Evolutionary conservation across 2,888 invertebrate genomes (phyloP).

Genomic region (Lissonota sp.): DNA sequence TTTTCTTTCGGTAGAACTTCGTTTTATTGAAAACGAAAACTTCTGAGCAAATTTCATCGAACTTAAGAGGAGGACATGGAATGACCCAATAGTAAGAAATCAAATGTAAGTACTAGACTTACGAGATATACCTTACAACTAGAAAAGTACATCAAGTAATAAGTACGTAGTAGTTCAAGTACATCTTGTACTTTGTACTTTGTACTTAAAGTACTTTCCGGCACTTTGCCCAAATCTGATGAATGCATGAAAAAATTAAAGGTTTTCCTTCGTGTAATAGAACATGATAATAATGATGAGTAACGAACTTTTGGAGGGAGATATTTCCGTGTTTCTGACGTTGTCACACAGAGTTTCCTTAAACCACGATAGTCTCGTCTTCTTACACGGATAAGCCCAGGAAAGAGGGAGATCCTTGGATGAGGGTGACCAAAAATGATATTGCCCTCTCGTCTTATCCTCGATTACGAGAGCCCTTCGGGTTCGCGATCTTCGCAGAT

Average conservation of each 20-base stretch:
- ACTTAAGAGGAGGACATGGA: no score
- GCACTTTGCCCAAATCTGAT: no score
- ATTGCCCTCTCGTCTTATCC: constrained; percentile 57
- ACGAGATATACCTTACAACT: no score
- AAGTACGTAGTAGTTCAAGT: no score
- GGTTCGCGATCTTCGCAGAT: constrained; percentile 31
- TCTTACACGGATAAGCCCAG: constrained; percentile 33
- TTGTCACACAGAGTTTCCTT: constrained; percentile 1
- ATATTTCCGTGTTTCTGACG: not conserved
- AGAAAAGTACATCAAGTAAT: constrained; percentile 4
- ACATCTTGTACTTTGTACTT: no score
- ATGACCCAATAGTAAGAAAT: no score
- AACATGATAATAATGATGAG: constrained; percentile 1
- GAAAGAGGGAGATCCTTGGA: constrained; percentile 18
- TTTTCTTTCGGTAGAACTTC: no score
- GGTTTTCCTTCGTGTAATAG: not conserved
- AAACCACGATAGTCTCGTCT: constrained; percentile 27
- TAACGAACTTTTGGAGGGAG: not conserved
- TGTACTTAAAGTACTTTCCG: no score
- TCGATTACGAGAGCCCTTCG: constrained; percentile 40
- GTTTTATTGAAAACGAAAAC: no score
- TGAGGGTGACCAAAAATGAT: constrained; percentile 43
- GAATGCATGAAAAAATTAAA: constrained; percentile 30
- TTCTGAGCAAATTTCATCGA: no score
- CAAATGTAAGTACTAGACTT: no score